These are phyloP conservation scores for Drosophila testacea DNA, from an alignment of 2,888 invertebrate genomes.

Conservation along the genomic window DNA sequence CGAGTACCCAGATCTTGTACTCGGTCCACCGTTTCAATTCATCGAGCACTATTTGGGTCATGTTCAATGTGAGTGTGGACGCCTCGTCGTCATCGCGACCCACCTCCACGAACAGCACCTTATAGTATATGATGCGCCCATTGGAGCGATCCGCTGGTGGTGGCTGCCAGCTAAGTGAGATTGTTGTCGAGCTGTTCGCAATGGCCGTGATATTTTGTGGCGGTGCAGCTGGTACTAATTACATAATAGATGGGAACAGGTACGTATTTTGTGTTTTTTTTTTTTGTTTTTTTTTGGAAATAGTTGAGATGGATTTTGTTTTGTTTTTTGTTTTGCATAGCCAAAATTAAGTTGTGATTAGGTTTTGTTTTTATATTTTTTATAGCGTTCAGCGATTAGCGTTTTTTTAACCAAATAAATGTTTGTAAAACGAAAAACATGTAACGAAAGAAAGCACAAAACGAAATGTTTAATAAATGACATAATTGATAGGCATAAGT, in stretches of 20 bases:
- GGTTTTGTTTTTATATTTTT: conserved; percentile 37
- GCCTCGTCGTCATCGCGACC: conserved; percentile 94
- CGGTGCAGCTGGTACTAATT: conserved; percentile 97
- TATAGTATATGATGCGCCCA: conserved; percentile 97
- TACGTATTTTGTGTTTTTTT: conserved; percentile 71
- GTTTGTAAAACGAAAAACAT: conserved; percentile 74
- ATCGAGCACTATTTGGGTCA: conserved; percentile 92
- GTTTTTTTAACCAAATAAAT: conserved; percentile 50
- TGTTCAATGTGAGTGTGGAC: conserved; percentile 91
- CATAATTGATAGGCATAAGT: conserved; percentile 54
- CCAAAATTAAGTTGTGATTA: conserved; percentile 46
- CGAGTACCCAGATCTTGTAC: conserved; percentile 98
- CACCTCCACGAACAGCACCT: conserved; percentile 94
- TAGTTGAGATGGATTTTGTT: conserved; percentile 46
- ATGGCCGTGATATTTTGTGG: conserved; percentile 96
- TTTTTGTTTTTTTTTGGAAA: conserved; percentile 35
- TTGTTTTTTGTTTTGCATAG: conserved; percentile 55
- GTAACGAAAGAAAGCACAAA: conserved; percentile 78
- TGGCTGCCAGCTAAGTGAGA: conserved; percentile 96
- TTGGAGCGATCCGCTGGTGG: conserved; percentile 96
- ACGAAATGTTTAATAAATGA: conserved; percentile 53
- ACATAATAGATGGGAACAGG: conserved; percentile 83
- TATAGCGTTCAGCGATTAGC: conserved; percentile 77
- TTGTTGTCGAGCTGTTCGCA: conserved; percentile 94
- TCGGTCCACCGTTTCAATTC: conserved; percentile 97